These are phyloP conservation scores for Crenuchus spilurus DNA, from an alignment of 2,797 vertebrate genomes.

Conservation along the genomic window DNA sequence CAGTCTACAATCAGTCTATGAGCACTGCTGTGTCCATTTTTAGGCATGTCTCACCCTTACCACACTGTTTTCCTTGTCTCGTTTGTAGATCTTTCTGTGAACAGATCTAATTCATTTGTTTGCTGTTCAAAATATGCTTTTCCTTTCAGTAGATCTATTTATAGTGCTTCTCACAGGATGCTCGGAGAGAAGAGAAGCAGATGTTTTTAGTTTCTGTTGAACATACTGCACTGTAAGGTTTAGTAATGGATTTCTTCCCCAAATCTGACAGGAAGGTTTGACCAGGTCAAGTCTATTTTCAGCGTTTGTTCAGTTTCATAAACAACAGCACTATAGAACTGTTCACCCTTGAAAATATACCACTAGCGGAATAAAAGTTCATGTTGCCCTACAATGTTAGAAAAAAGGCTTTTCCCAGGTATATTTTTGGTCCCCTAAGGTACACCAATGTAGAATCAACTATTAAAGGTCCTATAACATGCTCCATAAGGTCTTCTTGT, in stretches of 20 bases:
- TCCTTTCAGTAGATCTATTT: conserved; percentile 30
- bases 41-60: conserved; percentile 7
- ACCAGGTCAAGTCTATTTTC: conserved; percentile 1
- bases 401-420: no score
- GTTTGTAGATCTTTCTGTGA: not conserved
- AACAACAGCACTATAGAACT: not conserved
- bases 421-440: no score
- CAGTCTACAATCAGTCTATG: not conserved
- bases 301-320: no score
- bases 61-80: not conserved
- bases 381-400: no score
- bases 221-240: conserved; percentile 17
- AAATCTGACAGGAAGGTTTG: not conserved
- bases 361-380: no score
- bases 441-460: no score
- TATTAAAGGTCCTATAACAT: no score
- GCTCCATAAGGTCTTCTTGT: no score
- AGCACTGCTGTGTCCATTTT: not conserved
- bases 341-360: not conserved
- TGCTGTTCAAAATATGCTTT: conserved; percentile 25
- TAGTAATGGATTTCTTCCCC: not conserved
- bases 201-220: conserved; percentile 42
- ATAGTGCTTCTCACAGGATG: conserved; percentile 33
- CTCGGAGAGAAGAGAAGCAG: conserved; percentile 48
- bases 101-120: conserved; percentile 14